Percentiles rank a stretch among this genome's conserved stretches.
Evolutionary conservation across 1,140 invertebrate genomes (phyloP).

Genomic region (Drosophila kohkoa): DNA sequence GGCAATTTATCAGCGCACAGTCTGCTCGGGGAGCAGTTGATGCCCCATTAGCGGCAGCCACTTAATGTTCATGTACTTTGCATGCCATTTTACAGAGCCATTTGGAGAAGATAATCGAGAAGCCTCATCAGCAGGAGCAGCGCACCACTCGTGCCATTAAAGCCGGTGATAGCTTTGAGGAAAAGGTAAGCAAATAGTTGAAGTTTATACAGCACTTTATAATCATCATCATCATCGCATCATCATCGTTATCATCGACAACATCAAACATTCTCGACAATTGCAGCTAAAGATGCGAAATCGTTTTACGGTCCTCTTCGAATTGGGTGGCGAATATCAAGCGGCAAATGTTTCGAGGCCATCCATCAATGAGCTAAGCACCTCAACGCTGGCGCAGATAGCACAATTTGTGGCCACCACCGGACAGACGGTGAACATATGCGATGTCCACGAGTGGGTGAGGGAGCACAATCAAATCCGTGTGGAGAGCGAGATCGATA

Average conservation of each 20-base stretch:
- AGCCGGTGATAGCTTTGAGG: constrained; percentile 88
- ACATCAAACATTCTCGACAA: constrained; percentile 1
- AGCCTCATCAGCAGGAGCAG: constrained; percentile 89
- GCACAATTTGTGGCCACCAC: constrained; percentile 93
- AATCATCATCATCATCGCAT: constrained; percentile 12
- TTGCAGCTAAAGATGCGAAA: constrained; percentile 86
- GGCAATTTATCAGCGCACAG: constrained; percentile 55
- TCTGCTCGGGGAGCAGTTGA: constrained; percentile 25
- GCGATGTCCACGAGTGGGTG: constrained; percentile 90
- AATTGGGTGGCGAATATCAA: constrained; percentile 87
- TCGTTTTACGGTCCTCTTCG: constrained; percentile 92
- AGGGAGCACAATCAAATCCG: constrained; percentile 86
- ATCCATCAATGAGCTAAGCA: constrained; percentile 78
- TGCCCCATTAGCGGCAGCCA: constrained; percentile 69
- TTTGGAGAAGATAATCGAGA: constrained; percentile 92
- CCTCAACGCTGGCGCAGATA: constrained; percentile 89
- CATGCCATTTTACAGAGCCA: constrained; percentile 88
- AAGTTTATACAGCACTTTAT: constrained; percentile 4
- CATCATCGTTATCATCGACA: too few relatives aligned
- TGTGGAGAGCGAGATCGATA: constrained; percentile 86
- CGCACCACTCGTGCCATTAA: constrained; percentile 90
- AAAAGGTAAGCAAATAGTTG: constrained; percentile 86
- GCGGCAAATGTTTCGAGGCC: constrained; percentile 83
- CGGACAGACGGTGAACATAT: constrained; percentile 93
- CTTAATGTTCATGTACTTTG: constrained; percentile 62